Evolutionary conservation across 2,888 invertebrate species (phyloP), one percentile per base, ranked within the genome.

Genomic region (Scaptomyza reducta): DNA sequence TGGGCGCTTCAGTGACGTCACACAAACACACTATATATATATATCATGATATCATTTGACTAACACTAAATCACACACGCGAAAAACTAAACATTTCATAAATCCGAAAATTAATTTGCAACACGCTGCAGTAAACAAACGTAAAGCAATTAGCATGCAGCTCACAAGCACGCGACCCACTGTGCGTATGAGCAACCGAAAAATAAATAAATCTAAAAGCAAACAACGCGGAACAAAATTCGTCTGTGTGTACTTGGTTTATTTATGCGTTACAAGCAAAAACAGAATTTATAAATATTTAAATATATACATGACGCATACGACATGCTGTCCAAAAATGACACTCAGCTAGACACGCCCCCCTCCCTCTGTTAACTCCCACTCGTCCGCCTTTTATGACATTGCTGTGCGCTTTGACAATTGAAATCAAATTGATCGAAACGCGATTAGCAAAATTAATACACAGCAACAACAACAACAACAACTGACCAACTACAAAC

Each of bases 371-470:
- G 10, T 27, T 27, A 16, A 38, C 40, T 45, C 13, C 18, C 7
- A n/a, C 14, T 1, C 3, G 7, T 25, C 41, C 27, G 47, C 33
- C 27, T 38, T 25, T 9, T 10, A 13, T 6, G 31, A 56, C 63
- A 75, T 74, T 71, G 62, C 33, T 71, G 71, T 55, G 70, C 70
- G 74, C 71, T 74, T 70, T 72, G 83, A 77, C 82, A 79, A 78
- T 80, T 76, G 79, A 82, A 85, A 87, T 82, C 59, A 80, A 83
- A 77, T 70, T 83, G 79, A 84, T 84, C 79, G 82, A 74, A 81
- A 82, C 75, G 77, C 81, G 81, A 74, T 84, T 81, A 75, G 73
- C 79, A 65, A 75, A 85, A 79, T 77, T 69, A 70, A 82, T 66
- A 75, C 65, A 71, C 69, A 55, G 25, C 55, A 67, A 51, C 56